phyloP scores from a whole-genome alignment of 2,888 invertebrate genomes.

The Tachina lurida region DNA sequence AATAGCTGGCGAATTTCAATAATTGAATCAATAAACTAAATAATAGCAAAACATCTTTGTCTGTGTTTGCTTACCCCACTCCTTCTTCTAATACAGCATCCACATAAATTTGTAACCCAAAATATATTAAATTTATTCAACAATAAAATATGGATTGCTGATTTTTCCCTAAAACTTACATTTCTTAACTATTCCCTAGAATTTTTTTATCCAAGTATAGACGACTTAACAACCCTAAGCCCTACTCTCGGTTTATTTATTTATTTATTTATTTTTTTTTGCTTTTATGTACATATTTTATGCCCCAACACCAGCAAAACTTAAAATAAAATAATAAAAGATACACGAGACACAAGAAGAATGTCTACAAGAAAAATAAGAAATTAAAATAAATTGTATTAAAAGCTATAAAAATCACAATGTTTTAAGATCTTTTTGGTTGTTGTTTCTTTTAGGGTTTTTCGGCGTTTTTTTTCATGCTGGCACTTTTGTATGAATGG shows the following conservation, averaged over 20 bases:
- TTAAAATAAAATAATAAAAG: constrained; percentile 12
- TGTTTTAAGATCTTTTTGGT: constrained; percentile 20
- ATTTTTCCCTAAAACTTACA: no score
- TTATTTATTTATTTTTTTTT: neutral
- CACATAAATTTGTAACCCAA: no score
- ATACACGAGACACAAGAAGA: neutral
- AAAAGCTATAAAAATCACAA: constrained; percentile 64
- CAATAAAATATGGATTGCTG: no score
- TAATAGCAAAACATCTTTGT: no score
- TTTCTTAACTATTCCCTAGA: no score
- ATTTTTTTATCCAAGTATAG: neutral
- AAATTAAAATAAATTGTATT: constrained; percentile 69
- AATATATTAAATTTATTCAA: no score
- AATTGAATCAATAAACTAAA: no score
- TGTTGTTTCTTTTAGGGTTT: neutral
- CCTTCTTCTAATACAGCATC: no score
- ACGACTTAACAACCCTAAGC: neutral
- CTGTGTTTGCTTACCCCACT: no score
- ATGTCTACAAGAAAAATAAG: constrained; percentile 43
- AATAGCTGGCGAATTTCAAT: no score
- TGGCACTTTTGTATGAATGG: constrained; percentile 1
- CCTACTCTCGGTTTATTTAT: neutral
- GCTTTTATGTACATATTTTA: neutral
- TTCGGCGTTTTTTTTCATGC: neutral
- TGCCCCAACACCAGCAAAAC: constrained; percentile 17